phyloP scores from a whole-genome alignment of 2,113 vertebrate genomes.

The Aptenodytes forsteri region DNA sequence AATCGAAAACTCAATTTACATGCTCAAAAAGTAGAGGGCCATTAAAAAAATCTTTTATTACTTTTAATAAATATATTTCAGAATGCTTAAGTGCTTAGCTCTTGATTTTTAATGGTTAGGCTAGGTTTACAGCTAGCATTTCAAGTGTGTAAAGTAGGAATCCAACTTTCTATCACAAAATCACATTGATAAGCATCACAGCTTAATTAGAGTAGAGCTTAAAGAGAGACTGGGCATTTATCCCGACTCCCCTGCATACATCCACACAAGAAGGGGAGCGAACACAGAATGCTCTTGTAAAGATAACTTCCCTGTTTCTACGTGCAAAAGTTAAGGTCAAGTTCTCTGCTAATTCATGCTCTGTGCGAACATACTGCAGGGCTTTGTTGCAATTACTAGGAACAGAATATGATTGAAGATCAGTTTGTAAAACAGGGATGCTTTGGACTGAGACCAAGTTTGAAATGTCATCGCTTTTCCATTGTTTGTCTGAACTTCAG shows the following conservation, averaged over 20 bases:
- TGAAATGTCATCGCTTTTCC: not conserved
- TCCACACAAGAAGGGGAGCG: accelerated
- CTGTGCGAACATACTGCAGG: not conserved
- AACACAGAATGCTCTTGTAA: not conserved
- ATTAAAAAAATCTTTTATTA: not conserved
- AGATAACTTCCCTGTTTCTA: not conserved
- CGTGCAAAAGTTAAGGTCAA: not conserved
- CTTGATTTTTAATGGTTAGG: not conserved
- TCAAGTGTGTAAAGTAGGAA: not conserved
- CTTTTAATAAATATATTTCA: not conserved
- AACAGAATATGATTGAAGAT: not conserved
- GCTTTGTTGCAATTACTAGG: not conserved
- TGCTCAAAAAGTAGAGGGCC: not conserved
- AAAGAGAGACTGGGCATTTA: not conserved
- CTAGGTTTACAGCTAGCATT: not conserved
- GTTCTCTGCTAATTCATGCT: not conserved
- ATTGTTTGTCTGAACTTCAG: not conserved
- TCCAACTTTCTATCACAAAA: not conserved
- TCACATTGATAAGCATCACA: not conserved
- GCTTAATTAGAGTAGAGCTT: not conserved
- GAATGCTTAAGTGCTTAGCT: not conserved
- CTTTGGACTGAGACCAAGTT: not conserved
- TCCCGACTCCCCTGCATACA: not conserved
- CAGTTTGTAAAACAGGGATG: not conserved
- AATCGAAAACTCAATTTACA: not conserved